These are phyloP conservation scores for Bombus confusus DNA, from an alignment of 1,140 invertebrate species.

Conservation along the genomic window DNA sequence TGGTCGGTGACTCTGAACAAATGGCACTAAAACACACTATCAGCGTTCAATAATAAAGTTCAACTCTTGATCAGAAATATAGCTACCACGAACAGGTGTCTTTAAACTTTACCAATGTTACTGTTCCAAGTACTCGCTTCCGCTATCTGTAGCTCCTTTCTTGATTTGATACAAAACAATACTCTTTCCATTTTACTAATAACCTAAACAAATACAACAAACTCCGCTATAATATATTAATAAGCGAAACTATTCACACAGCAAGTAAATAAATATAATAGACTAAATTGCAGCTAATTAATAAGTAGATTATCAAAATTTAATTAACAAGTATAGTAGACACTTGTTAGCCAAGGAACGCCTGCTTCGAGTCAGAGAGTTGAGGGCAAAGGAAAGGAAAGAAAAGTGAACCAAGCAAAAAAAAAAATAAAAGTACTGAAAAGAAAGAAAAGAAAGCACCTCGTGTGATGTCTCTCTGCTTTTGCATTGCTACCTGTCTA, in stretches of 20 bases:
- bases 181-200: too few relatives aligned
- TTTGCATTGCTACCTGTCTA: conserved; percentile 61
- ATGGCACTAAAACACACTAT: background rate
- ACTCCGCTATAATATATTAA: too few relatives aligned
- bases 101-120: background rate
- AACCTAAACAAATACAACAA: too few relatives aligned
- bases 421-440: conserved; percentile 22
- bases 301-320: background rate
- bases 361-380: background rate
- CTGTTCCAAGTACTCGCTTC: too few relatives aligned
- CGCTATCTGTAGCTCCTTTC: too few relatives aligned
- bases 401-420: background rate
- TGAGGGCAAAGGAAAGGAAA: background rate
- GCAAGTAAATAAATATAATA: background rate
- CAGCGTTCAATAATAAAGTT: too few relatives aligned
- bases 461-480: conserved; percentile 35
- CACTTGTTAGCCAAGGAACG: background rate
- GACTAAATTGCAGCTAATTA: background rate
- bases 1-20: background rate
- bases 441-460: conserved; percentile 27
- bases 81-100: conserved; percentile 14
- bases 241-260: too few relatives aligned
- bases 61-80: background rate
- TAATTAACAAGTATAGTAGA: too few relatives aligned
- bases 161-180: too few relatives aligned